Base-by-base conservation (phyloP, 2,888 invertebrate species). In the Nemotelus nigrinus region DNA sequence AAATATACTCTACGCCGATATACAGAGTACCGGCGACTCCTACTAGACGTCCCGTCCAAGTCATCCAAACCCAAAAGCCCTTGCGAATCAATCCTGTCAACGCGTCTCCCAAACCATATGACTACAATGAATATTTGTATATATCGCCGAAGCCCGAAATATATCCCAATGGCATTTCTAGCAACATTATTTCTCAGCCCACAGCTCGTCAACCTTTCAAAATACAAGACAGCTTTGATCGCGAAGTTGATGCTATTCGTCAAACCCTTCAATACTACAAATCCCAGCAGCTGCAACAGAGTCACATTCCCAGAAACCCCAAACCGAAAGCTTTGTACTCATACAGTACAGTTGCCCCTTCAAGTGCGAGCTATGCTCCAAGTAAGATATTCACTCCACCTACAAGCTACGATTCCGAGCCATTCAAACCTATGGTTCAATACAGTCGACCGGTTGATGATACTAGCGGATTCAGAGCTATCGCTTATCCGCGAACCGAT, bases 181-280 rank as follows among this genome's bases (percentile, higher is more conserved):
- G 25, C 41, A 77, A 63, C 64, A 47, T 76, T 41, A 79, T 77
- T 64, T 43, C 77, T 10, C 72, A 72, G 64, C 67, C 76, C 45
- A 57, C 74, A 53, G 50, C 63, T 58, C 70, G 76, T 8, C 78
- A 78, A 63, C 77, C 67, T n/a, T 77, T 78, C 60, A 74, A 65
- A 58, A 77, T 81, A n/a, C 83, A 89, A 79, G 88, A 89, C 78
- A 87, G 88, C 60, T 92, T 92, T 84, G 91, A 90, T 81, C 89
- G 90, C 81, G 92, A 93, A 85, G 91, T 92, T 71, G 90, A 91
- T 72, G 89, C 90, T 75, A 89, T 93, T 80, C 90, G 91, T 80
- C 90, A 92, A 81, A 92, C 92, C 43, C 89, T 93, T 67, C 90
- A 91, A 78, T 90, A 90, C 81, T 91, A 90, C 80, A 90, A 85